Evolutionary conservation across 1,140 invertebrate genomes (phyloP).

Genomic region (Drosophila santomea): DNA sequence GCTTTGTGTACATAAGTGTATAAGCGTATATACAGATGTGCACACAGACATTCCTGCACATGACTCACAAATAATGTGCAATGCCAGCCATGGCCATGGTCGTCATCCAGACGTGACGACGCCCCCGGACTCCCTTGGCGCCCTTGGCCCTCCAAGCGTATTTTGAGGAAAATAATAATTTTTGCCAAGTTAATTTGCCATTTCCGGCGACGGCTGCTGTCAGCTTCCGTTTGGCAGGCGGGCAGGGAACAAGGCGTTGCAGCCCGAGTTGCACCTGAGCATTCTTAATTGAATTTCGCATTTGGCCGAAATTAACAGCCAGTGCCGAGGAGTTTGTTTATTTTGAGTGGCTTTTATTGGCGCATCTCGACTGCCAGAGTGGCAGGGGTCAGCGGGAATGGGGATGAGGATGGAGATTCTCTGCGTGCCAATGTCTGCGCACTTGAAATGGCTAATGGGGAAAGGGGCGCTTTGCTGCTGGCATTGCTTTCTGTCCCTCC

Average conservation of each 20-base stretch:
- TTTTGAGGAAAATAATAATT: conserved; percentile 44
- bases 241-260: not conserved
- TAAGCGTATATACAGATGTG: not conserved
- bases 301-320: conserved; percentile 36
- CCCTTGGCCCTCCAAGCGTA: not conserved
- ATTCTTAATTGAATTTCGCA: conserved; percentile 72
- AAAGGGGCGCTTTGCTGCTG: conserved; percentile 20
- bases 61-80: conserved; percentile 55
- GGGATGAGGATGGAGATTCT: not conserved
- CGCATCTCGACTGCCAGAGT: conserved; percentile 3
- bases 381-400: conserved; percentile 27
- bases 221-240: conserved; percentile 49
- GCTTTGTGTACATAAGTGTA: conserved; percentile 6
- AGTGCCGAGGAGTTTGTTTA: conserved; percentile 9
- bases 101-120: conserved; percentile 56
- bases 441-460: conserved; percentile 55
- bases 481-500: conserved; percentile 32
- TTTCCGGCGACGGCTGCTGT: conserved; percentile 57
- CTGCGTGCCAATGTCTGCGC: conserved; percentile 67
- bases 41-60: conserved; percentile 38
- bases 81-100: conserved; percentile 43
- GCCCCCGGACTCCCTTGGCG: conserved; percentile 12
- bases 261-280: conserved; percentile 62
- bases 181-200: conserved; percentile 74
- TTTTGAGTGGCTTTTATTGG: conserved; percentile 32